Percentiles rank a stretch among this genome's conserved stretches.
These are phyloP conservation scores for Dinocampus coccinellae DNA, from an alignment of 2,888 invertebrate genomes.

Conservation along the genomic window DNA sequence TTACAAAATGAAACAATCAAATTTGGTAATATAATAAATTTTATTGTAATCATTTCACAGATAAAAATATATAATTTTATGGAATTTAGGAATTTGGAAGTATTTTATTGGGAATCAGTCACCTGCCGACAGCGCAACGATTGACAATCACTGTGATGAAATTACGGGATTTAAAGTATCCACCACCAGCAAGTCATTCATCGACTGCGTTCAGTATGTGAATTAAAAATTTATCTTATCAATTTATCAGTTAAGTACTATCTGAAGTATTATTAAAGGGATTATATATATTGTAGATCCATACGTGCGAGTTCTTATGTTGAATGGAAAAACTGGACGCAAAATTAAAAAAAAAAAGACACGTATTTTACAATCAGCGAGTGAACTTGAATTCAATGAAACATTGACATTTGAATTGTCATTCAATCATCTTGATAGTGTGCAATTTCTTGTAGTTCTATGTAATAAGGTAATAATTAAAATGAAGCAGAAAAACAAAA, in stretches of 20 bases:
- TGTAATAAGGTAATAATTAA: conserved; percentile 59
- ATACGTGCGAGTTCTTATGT: conserved; percentile 67
- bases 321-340: conserved; percentile 67
- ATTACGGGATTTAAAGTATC: conserved; percentile 66
- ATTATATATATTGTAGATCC: too few relatives aligned
- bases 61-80: conserved; percentile 15
- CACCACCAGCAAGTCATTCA: conserved; percentile 52
- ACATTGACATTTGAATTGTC: conserved; percentile 69
- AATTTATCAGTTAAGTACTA: background rate
- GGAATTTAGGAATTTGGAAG: conserved; percentile 68
- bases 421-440: conserved; percentile 64
- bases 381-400: conserved; percentile 68
- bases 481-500: background rate
- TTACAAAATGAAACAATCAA: conserved; percentile 67
- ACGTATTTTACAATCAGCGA: conserved; percentile 52
- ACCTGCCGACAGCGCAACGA: conserved; percentile 70
- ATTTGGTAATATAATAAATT: conserved; percentile 59
- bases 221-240: background rate
- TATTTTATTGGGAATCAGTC: conserved; percentile 69
- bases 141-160: conserved; percentile 70
- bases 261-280: too few relatives aligned
- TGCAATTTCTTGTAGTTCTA: conserved; percentile 66
- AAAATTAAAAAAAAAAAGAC: conserved; percentile 69
- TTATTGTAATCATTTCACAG: too few relatives aligned
- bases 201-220: conserved; percentile 67